Base-by-base conservation (phyloP, 2,888 invertebrate genomes). In the Drosophila affinis region DNA sequence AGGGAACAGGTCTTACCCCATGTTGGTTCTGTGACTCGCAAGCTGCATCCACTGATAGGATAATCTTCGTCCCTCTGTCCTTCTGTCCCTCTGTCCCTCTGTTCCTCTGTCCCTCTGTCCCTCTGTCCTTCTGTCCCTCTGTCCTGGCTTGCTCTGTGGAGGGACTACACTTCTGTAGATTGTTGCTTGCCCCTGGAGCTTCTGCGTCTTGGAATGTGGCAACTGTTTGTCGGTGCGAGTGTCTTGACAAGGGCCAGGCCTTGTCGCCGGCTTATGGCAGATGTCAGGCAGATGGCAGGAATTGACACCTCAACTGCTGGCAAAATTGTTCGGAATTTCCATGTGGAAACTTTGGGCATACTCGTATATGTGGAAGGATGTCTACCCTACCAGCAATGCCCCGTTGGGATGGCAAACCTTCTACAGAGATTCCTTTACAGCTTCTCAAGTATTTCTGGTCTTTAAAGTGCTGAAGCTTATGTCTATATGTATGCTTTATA, bases 1-100 rank as follows among this genome's bases (percentile, higher is more conserved):
- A 2, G 1, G 21, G 45, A 51, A 51, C 27, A 14, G 68, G 65
- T 27, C 32, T 39, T 51, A 49, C 24, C 24, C 68, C 32, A 49
- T 67, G 68, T 18, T 49, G 14, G 14, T n/a, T 9, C 9, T 17
- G 21, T 45, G 32, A n/a, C 29, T 27, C 29, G 0, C 24, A 18
- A 18, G 24, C 34, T 39, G 34, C 34, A 24, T 14, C 5, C 34
- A 14, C 39, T n/a, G 39, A n/a, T 39, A 6, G 39, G 39, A 39
- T 39, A 39, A 39, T 24, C 24, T 24, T n/a, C n/a, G 24, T 24
- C 24, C 24, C 4, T 3, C 24, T 24, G 24, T 24, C 24, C 18
- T 1, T 18, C 18, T 18, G 18, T 18, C 18, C 18, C 1, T 18
- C 18, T 18, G 18, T 18, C 18, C 18, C 21, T 21, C 21, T 21